Base-by-base conservation (phyloP, 1,140 invertebrate genomes). In the Magallana ariakensis region DNA sequence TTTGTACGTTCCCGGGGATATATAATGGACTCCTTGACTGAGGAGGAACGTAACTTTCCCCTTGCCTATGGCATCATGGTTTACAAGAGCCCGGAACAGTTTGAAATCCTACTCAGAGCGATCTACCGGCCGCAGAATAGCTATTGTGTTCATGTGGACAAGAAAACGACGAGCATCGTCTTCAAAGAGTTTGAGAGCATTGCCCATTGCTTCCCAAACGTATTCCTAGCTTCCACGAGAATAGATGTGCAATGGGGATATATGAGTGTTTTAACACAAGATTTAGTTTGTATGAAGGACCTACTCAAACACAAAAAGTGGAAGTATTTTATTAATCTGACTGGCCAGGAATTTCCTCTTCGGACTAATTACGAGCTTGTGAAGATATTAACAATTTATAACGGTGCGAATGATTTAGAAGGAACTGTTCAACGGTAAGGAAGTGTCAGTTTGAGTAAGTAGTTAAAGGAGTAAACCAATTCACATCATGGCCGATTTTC, bases 61-160 rank as follows among this genome's bases (percentile, higher is more conserved):
- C 90, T 94, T 10, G 93, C 94, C 0, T 94, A 89, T 85, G 92
- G 91, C 84, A 89, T 94, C 19, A 33, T 94, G 0, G 88, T 93
- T 0, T 92, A 91, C 75, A 92, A 90, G 26, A 89, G 92, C 57
- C 84, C 92, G 0, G 86, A 90, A 54, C 92, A 93, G 86, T 85
- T 94, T 6, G 92, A 93, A 70, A 85, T 87, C 11, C 85, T 94
- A 15, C 82, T 94, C 0, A 62, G 90, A 16, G 89, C 91, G 0
- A 92, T 94, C 11, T 94, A 94, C 70, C 88, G 92, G 11, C 93
- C 93, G 0, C 93, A 94, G 46, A 94, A 94, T 84, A 83, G 89
- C 2, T 94, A 94, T 83, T 94, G 93, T 85, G 88, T 94, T 54
- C 94, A 94, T 82, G 88, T 94, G 1, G 94, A 94, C 87, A 70